Evolutionary conservation across 2,113 vertebrate species (phyloP).

Genomic region (Tyrannus savana): DNA sequence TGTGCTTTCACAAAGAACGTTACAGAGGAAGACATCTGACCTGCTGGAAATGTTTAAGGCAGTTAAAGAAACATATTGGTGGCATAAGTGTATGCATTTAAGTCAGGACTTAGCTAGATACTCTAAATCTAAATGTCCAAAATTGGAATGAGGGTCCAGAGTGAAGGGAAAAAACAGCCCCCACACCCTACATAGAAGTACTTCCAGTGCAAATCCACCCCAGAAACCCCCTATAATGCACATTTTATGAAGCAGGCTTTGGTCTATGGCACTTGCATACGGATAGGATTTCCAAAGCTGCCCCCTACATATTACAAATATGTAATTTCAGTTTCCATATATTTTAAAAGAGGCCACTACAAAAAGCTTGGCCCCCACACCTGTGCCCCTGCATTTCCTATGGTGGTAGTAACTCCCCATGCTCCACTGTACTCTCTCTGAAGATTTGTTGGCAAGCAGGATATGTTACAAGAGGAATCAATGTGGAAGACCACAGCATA

Average conservation of each 20-base stretch:
- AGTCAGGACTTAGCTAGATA: neutral
- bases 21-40: neutral
- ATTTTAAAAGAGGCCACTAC: neutral
- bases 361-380: neutral
- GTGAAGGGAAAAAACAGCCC: neutral
- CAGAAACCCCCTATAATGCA: neutral
- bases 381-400: neutral
- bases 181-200: neutral
- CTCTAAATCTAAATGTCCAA: neutral
- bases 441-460: neutral
- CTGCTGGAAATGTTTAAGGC: neutral
- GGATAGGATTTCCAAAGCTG: neutral
- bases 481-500: neutral
- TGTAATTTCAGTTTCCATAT: neutral
- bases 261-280: neutral
- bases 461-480: neutral
- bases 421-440: rapidly evolving
- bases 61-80: neutral
- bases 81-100: neutral
- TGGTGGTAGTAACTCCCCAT: rapidly evolving
- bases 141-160: neutral
- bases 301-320: too few species aligned
- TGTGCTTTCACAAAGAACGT: neutral
- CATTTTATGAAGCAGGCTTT: neutral
- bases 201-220: neutral